phyloP scores from a whole-genome alignment of 2,797 vertebrate genomes.

The Otus scops region DNA sequence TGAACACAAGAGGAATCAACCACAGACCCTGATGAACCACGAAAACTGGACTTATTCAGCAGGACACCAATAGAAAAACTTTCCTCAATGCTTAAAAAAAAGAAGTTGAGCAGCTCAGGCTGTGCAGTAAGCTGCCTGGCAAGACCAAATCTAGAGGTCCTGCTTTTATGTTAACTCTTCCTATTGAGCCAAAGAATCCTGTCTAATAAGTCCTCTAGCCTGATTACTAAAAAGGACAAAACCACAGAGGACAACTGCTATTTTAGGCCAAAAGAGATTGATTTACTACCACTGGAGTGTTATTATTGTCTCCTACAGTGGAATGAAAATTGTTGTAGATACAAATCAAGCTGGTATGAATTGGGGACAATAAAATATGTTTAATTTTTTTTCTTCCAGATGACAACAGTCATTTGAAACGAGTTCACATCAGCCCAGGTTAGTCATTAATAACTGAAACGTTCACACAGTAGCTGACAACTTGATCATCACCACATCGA shows the following conservation, averaged over 20 bases:
- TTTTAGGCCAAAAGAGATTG: neutral
- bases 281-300: neutral
- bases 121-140: neutral
- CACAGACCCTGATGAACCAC: neutral
- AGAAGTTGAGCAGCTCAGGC: neutral
- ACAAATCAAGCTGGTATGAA: neutral
- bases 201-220: neutral
- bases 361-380: neutral
- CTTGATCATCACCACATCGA: neutral
- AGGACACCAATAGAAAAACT: neutral
- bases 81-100: neutral
- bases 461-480: rapidly evolving
- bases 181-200: neutral
- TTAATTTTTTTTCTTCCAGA: neutral
- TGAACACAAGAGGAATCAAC: neutral
- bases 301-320: neutral
- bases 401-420: neutral
- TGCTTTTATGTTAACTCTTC: neutral
- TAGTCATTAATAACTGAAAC: neutral
- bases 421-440: neutral
- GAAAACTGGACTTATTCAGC: neutral
- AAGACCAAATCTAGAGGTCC: neutral
- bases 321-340: neutral
- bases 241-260: neutral
- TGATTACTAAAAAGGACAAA: neutral